Base-by-base conservation (phyloP, 1,140 invertebrate genomes). In the Rhopalosiphum maidis region DNA sequence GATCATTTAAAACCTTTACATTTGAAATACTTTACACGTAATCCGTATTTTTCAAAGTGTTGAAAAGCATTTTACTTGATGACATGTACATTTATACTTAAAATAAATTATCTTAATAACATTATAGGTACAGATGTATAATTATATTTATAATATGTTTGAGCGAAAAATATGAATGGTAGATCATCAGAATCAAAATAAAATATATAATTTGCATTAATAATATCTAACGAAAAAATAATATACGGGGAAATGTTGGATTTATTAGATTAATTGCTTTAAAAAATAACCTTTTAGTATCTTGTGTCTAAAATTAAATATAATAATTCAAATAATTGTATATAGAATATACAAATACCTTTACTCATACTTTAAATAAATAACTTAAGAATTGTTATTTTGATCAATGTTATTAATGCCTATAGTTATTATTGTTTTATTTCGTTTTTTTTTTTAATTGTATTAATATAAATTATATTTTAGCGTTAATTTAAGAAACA, bases 31-130 rank as follows among this genome's bases (percentile, higher is more conserved):
- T 85, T 85, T 85, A 85, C 37, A 41, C 3, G 41, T 85, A 30
- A 41, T 21, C 83, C 22, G 22, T 41, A 85, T 85, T 25, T 37
- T 37, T 23, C 23, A 77, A n/a, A 77, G 60, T n/a, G 60, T 77
- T 77, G 15, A 77, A 5, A n/a, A 77, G 60, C 60, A 77, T 77
- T 77, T 68, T 77, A 77, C 60, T 77, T 77, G 30, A 35, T 77
- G n/a, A 77, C 5, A n/a, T 77, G 15, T 77, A 77, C 48, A 60
- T 30, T 68, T 77, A 77, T 18, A 77, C 60, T 77, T 77, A n/a
- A 77, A 77, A 77, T 77, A 77, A 77, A 77, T 77, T 77, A 77
- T 77, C 60, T 68, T 68, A 68, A 68, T 68, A 68, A 68, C 60
- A 35, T 35, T 35, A 77, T 77, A n/a, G 60, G 18, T n/a, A 77